These are phyloP conservation scores for Aleadryas rufinucha DNA, from an alignment of 2,113 vertebrate genomes.

Conservation along the genomic window DNA sequence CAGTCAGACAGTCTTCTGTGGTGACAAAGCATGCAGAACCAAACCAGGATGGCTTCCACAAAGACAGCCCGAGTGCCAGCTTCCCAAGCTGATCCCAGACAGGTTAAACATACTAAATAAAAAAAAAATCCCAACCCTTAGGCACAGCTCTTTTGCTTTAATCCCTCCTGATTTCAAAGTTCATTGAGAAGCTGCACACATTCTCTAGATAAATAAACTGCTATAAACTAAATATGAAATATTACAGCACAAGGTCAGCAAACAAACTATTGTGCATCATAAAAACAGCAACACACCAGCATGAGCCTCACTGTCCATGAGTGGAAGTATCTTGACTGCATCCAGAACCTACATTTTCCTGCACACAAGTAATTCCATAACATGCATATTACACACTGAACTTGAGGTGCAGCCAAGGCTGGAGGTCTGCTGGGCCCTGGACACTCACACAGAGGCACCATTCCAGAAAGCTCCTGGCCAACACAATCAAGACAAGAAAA, in stretches of 20 bases:
- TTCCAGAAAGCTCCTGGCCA: conserved; percentile 35
- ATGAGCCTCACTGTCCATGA: neutral
- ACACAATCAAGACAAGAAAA: conserved; percentile 18
- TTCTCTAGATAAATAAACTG: neutral
- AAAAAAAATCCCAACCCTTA: neutral
- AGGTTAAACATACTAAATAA: neutral
- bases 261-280: neutral
- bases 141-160: neutral
- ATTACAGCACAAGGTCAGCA: neutral
- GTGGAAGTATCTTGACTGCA: neutral
- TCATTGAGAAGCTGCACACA: neutral
- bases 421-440: conserved; percentile 40
- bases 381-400: conserved; percentile 5
- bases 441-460: neutral
- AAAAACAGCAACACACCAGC: neutral
- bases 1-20: neutral
- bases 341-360: conserved; percentile 28
- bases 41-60: neutral
- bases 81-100: neutral
- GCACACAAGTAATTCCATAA: conserved; percentile 33
- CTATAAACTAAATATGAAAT: neutral
- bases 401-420: conserved; percentile 51
- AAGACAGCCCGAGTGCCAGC: neutral
- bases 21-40: neutral
- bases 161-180: neutral